Evolutionary conservation across 2,113 vertebrate species (phyloP).

Genomic region (Xerus inauris): DNA sequence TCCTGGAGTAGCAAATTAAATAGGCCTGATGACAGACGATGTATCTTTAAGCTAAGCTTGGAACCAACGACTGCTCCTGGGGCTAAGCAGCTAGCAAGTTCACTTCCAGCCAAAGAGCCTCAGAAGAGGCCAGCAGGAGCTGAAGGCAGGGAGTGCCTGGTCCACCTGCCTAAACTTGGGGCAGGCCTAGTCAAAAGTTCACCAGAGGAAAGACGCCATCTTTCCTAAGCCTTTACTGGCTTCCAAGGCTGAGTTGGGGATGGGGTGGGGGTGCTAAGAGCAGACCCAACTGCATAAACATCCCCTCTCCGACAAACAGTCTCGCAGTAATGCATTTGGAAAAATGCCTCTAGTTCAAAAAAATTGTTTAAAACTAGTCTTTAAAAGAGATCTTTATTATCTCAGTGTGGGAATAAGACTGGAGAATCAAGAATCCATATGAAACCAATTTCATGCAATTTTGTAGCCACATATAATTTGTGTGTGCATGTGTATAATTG

Average conservation of each 20-base stretch:
- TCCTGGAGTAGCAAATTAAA: not conserved
- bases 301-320: slow-evolving; percentile 82
- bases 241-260: slow-evolving; percentile 23
- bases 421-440: slow-evolving; percentile 80
- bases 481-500: slow-evolving; percentile 74
- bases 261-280: slow-evolving; percentile 53
- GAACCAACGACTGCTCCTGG: not conserved
- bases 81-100: not conserved
- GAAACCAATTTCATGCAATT: slow-evolving; percentile 86
- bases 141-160: not conserved
- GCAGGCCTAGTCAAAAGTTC: not conserved
- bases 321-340: slow-evolving; percentile 81
- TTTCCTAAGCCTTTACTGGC: slow-evolving; percentile 24
- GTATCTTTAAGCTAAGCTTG: not conserved
- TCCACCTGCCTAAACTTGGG: slow-evolving; percentile 47
- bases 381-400: slow-evolving; percentile 85
- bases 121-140: not conserved
- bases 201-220: not conserved
- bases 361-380: not conserved
- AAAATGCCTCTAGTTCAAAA: slow-evolving; percentile 78
- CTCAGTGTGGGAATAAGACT: slow-evolving; percentile 81
- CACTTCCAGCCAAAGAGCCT: not conserved
- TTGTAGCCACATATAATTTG: slow-evolving; percentile 72
- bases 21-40: slow-evolving; percentile 10
- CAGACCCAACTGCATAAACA: slow-evolving; percentile 71